Percentiles rank a stretch among this genome's conserved stretches.
phyloP scores from a whole-genome alignment of 2,797 vertebrate species.

The Thaleichthys pacificus region DNA sequence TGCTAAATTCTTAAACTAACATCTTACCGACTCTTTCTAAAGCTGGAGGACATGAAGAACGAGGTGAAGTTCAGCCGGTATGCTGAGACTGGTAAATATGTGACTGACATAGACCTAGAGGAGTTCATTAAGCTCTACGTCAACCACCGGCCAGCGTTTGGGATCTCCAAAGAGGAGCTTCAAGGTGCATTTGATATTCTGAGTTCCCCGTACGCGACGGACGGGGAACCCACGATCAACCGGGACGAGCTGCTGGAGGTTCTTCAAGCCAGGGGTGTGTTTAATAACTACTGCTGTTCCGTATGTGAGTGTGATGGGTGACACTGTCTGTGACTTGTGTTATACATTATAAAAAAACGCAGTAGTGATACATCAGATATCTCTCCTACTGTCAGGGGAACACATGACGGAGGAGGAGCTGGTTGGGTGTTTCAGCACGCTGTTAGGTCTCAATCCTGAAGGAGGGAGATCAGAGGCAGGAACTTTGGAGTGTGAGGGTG shows the following conservation, averaged over 20 bases:
- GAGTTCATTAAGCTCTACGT: constrained; percentile 91
- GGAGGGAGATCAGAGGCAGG: constrained; percentile 57
- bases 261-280: constrained; percentile 82
- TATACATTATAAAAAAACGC: too few species aligned
- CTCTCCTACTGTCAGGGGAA: constrained; percentile 77
- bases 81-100: constrained; percentile 81
- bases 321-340: not conserved
- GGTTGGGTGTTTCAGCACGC: constrained; percentile 75
- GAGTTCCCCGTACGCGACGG: constrained; percentile 61
- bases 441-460: constrained; percentile 71
- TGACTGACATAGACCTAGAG: constrained; percentile 80
- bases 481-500: constrained; percentile 59
- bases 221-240: constrained; percentile 66
- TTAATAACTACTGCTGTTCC: not conserved
- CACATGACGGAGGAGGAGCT: constrained; percentile 88
- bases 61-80: constrained; percentile 90
- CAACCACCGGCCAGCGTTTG: constrained; percentile 87
- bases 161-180: constrained; percentile 73
- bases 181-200: constrained; percentile 75
- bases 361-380: too few species aligned
- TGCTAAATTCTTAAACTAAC: not conserved
- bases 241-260: constrained; percentile 79
- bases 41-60: constrained; percentile 91
- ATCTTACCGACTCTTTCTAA: constrained; percentile 1
- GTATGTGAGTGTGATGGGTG: not conserved